phyloP scores from a whole-genome alignment of 2,113 vertebrate species.

The Myotis yumanensis region DNA sequence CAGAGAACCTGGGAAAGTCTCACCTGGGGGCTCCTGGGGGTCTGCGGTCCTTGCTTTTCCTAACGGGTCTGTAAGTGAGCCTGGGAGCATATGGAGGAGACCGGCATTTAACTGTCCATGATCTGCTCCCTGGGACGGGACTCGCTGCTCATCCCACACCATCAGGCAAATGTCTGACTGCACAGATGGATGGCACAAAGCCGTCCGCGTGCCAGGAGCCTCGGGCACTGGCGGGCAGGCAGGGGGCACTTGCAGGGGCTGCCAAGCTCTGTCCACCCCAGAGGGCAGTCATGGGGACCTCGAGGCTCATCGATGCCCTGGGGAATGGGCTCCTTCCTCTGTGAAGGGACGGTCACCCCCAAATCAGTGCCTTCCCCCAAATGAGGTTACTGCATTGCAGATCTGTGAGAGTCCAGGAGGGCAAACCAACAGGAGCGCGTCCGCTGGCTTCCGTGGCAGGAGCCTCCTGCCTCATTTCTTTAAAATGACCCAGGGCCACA shows the following conservation, averaged over 20 bases:
- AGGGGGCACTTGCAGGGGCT: background rate
- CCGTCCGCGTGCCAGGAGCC: background rate
- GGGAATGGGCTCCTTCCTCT: background rate
- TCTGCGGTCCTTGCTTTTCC: background rate
- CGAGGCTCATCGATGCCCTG: background rate
- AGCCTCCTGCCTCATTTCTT: background rate
- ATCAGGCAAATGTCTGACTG: background rate
- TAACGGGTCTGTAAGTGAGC: background rate
- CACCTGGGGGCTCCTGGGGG: background rate
- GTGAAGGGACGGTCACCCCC: background rate
- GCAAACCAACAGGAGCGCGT: background rate
- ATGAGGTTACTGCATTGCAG: background rate
- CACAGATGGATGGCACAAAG: conserved; percentile 34
- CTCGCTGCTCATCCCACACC: background rate
- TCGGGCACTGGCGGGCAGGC: background rate
- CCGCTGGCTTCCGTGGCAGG: accelerated
- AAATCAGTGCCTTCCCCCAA: background rate
- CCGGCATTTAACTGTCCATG: background rate
- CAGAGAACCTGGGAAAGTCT: background rate
- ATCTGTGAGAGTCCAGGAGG: accelerated
- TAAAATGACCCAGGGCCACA: background rate
- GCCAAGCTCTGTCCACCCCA: background rate
- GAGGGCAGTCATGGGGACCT: background rate
- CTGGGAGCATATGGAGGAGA: background rate
- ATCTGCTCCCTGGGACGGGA: background rate